These are phyloP conservation scores for Zeus faber DNA, from an alignment of 2,113 vertebrate species.

Conservation along the genomic window DNA sequence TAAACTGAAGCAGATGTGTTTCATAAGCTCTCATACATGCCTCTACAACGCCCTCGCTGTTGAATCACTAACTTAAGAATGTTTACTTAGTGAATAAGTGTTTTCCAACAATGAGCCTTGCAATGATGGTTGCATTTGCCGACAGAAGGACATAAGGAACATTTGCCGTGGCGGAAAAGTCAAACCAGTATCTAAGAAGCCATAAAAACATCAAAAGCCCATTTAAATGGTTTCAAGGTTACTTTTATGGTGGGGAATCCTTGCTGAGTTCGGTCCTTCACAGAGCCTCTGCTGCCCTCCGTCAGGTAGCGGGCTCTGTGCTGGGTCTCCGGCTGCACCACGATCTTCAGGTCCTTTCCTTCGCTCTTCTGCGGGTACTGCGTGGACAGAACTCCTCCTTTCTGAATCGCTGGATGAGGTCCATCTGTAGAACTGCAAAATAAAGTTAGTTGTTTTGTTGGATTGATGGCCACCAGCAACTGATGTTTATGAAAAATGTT, in stretches of 20 bases:
- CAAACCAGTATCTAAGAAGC: too few relatives aligned
- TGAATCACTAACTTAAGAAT: background rate
- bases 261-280: constrained; percentile 96
- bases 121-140: too few relatives aligned
- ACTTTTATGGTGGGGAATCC: constrained; percentile 97
- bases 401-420: constrained; percentile 65
- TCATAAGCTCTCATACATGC: background rate
- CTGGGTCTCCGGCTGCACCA: constrained; percentile 95
- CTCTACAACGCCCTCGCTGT: background rate
- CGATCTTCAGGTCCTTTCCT: constrained; percentile 94
- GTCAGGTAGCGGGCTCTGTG: constrained; percentile 96
- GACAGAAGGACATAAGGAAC: too few relatives aligned
- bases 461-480: background rate
- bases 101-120: background rate
- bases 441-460: background rate
- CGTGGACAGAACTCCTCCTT: constrained; percentile 84
- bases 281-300: constrained; percentile 95
- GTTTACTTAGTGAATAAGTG: background rate
- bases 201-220: background rate
- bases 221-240: constrained; percentile 18
- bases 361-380: constrained; percentile 92
- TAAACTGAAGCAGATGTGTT: too few relatives aligned
- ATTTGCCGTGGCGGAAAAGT: too few relatives aligned
- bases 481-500: background rate
- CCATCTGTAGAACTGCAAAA: constrained; percentile 68